These are phyloP conservation scores for Platycnemis pennipes DNA, from an alignment of 2,888 invertebrate genomes.

Conservation along the genomic window DNA sequence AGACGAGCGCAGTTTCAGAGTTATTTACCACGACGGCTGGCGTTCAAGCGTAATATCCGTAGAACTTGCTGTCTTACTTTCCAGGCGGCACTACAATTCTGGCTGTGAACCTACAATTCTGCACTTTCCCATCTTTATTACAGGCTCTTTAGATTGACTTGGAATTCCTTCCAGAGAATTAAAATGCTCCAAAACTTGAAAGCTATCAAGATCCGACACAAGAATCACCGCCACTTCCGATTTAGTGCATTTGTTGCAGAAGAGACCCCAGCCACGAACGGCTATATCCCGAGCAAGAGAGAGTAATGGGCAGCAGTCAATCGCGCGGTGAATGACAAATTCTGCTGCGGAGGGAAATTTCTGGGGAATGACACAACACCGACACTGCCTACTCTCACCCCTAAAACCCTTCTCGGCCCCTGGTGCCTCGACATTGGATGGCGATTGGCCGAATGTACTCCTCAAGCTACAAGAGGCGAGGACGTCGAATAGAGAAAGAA, in stretches of 20 bases:
- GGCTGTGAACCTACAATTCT: no score
- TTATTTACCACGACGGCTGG: no score
- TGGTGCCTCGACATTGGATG: background rate
- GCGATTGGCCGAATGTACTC: background rate
- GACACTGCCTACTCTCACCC: background rate
- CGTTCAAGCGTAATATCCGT: no score
- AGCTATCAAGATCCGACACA: no score
- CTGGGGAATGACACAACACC: background rate
- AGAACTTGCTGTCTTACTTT: no score
- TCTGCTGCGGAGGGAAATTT: background rate
- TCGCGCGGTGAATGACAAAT: background rate
- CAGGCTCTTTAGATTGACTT: no score
- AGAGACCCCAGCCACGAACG: background rate
- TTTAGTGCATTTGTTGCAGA: background rate
- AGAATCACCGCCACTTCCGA: background rate
- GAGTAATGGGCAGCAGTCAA: conserved; percentile 26
- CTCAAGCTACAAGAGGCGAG: background rate
- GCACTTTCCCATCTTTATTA: no score
- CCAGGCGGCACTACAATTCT: no score
- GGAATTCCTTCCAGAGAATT: no score
- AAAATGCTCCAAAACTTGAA: no score
- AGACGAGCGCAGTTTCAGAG: no score
- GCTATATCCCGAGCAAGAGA: background rate
- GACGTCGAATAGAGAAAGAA: background rate
- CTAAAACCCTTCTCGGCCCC: background rate